Conservation (phyloP, 2,113 vertebrate species). For the Nyctereutes procyonoides region DNA sequence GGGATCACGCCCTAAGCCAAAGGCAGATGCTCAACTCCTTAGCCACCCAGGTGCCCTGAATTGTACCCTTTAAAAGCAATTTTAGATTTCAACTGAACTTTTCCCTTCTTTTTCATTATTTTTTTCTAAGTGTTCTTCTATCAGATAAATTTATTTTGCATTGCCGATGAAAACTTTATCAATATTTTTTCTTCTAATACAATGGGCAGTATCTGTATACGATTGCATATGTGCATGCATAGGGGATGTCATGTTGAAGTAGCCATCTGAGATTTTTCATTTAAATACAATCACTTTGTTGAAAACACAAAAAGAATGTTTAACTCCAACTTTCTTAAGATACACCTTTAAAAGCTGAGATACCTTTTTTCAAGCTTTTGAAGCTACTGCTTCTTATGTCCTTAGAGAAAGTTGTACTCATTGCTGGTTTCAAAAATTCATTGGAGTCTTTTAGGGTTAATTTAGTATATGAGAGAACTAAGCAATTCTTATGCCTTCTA, state of each 20-base stretch:
- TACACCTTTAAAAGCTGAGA: background rate
- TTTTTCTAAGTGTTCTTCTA: slow-evolving; percentile 15
- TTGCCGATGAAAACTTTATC: background rate
- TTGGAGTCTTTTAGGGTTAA: slow-evolving; percentile 11
- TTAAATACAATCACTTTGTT: background rate
- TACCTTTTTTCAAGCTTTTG: background rate
- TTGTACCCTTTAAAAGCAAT: background rate
- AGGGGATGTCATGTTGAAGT: background rate
- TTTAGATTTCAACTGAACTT: background rate
- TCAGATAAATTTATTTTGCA: slow-evolving; percentile 29
- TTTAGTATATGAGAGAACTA: slow-evolving; percentile 1
- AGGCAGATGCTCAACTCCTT: too few species aligned
- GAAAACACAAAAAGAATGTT: slow-evolving; percentile 21
- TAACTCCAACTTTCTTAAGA: background rate
- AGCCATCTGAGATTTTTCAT: background rate
- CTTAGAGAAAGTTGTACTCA: background rate
- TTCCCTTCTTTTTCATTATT: slow-evolving; percentile 26
- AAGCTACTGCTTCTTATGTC: background rate
- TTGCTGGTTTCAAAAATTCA: background rate
- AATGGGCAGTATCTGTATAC: background rate
- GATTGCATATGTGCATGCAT: background rate
- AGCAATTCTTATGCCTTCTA: background rate
- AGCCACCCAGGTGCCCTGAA: too few species aligned
- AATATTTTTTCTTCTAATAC: background rate
- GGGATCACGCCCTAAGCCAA: too few species aligned